These are phyloP conservation scores for Scelioninae gen. 2 DNA, from an alignment of 2,888 invertebrate genomes.

Conservation along the genomic window DNA sequence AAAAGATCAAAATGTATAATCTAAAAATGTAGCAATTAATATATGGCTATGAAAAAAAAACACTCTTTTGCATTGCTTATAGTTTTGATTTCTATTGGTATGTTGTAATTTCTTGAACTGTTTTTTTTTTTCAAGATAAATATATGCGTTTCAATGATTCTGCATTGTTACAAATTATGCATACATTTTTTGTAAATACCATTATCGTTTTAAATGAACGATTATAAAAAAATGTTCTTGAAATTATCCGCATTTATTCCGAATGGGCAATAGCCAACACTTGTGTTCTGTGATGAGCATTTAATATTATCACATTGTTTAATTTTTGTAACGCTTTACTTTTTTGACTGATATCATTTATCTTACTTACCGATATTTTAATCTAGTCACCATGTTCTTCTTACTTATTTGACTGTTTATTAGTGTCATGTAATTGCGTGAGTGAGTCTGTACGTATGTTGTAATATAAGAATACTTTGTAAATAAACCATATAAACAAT, in stretches of 20 bases:
- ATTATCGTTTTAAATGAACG: neutral
- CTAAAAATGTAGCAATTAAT: too few species aligned
- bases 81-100: too few species aligned
- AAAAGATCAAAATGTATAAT: too few species aligned
- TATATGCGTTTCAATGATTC: too few species aligned
- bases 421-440: slow-evolving; percentile 58
- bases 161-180: too few species aligned
- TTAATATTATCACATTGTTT: slow-evolving; percentile 1
- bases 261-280: neutral
- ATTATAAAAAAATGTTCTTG: slow-evolving; percentile 1
- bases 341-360: slow-evolving; percentile 61
- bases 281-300: slow-evolving; percentile 3
- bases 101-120: too few species aligned
- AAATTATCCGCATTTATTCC: neutral
- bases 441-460: slow-evolving; percentile 57
- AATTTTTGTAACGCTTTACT: slow-evolving; percentile 25
- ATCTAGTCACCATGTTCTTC: slow-evolving; percentile 69
- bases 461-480: slow-evolving; percentile 64
- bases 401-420: slow-evolving; percentile 62
- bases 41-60: too few species aligned
- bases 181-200: too few species aligned
- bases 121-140: too few species aligned
- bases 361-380: slow-evolving; percentile 65
- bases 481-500: slow-evolving; percentile 64
- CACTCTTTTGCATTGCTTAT: too few species aligned